phyloP scores from a whole-genome alignment of 2,888 invertebrate genomes.

The Melinaea menophilus region DNA sequence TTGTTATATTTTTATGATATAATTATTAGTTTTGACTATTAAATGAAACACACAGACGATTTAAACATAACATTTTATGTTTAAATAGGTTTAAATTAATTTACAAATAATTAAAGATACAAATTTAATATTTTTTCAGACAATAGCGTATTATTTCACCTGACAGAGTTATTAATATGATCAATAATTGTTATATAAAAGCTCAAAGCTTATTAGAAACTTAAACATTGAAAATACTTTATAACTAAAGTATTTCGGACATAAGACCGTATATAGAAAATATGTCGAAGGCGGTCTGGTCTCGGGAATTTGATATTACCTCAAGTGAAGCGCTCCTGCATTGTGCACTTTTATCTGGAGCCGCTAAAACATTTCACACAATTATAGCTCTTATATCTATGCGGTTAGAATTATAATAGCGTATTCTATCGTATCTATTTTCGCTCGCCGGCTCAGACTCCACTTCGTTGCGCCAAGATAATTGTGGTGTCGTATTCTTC shows the following conservation, averaged over 20 bases:
- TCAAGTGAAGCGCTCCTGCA: conserved; percentile 54
- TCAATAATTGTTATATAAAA: no score
- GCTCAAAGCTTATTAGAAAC: no score
- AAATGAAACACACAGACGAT: no score
- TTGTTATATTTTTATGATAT: no score
- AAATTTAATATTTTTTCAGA: no score
- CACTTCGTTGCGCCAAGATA: conserved; percentile 46
- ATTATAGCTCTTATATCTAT: conserved; percentile 15
- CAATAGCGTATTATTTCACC: no score
- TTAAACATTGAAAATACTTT: neutral
- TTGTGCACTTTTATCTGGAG: conserved; percentile 54
- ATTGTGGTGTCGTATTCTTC: conserved; percentile 49
- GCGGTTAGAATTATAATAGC: conserved; percentile 13
- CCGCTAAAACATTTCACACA: conserved; percentile 13
- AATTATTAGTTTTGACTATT: no score
- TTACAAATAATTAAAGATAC: no score
- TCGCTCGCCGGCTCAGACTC: conserved; percentile 52
- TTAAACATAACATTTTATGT: no score
- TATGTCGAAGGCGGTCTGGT: conserved; percentile 40
- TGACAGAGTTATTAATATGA: no score
- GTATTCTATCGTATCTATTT: conserved; percentile 14
- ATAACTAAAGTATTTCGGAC: neutral
- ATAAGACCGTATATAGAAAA: neutral
- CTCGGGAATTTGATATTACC: conserved; percentile 53
- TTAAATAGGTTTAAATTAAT: no score